These are phyloP conservation scores for Peromyscus eremicus DNA, from an alignment of 2,797 vertebrate genomes.

Conservation along the genomic window DNA sequence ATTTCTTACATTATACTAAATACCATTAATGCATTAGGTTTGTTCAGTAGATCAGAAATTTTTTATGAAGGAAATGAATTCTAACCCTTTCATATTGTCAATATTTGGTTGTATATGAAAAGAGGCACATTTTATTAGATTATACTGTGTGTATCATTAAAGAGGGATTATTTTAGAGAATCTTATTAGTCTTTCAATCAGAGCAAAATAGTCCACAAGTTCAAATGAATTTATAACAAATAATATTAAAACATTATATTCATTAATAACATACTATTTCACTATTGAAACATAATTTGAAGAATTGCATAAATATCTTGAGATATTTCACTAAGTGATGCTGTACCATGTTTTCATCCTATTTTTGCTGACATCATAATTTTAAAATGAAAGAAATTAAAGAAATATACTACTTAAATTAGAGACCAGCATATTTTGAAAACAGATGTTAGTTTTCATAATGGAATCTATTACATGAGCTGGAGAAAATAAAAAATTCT, in stretches of 20 bases:
- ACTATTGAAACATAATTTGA: constrained; percentile 53
- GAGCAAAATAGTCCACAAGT: background rate
- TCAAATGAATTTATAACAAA: constrained; percentile 42
- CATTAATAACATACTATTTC: constrained; percentile 46
- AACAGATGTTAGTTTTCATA: constrained; percentile 68
- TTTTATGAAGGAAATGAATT: constrained; percentile 48
- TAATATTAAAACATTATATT: constrained; percentile 22
- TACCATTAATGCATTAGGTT: constrained; percentile 1
- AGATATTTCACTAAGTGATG: constrained; percentile 9
- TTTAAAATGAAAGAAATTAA: constrained; percentile 38
- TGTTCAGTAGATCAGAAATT: constrained; percentile 29
- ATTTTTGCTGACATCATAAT: constrained; percentile 44
- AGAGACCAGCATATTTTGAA: constrained; percentile 68
- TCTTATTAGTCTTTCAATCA: background rate
- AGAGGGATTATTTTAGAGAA: background rate
- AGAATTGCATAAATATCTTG: constrained; percentile 31
- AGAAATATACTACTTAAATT: constrained; percentile 60
- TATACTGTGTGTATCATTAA: constrained; percentile 21
- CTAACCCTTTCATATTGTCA: background rate
- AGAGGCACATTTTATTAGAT: background rate
- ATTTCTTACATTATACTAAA: constrained; percentile 31
- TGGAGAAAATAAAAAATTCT: constrained; percentile 25
- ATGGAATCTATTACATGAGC: constrained; percentile 39
- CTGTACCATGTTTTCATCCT: constrained; percentile 37
- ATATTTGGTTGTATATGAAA: background rate